Evolutionary conservation across 2,888 invertebrate species (phyloP).

Genomic region (Odontocolon sp.): DNA sequence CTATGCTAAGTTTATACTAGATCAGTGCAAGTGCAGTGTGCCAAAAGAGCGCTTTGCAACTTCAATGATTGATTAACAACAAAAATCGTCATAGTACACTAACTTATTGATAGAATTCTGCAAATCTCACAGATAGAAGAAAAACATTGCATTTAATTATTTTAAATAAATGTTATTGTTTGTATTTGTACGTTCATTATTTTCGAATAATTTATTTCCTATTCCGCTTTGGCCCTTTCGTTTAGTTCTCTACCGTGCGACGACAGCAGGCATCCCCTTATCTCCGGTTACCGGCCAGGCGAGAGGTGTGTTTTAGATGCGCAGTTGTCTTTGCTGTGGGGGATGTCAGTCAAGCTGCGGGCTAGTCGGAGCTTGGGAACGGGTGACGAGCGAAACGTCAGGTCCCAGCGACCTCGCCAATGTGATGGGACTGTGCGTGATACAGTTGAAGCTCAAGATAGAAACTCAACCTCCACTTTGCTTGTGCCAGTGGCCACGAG

Average conservation of each 20-base stretch:
- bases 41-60: no score
- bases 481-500: constrained; percentile 18
- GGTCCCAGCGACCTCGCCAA: constrained; percentile 52
- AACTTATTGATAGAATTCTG: no score
- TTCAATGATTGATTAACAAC: no score
- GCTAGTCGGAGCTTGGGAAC: constrained; percentile 17
- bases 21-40: no score
- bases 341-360: constrained; percentile 75
- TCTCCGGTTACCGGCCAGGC: constrained; percentile 77
- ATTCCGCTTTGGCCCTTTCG: constrained; percentile 7
- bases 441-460: constrained; percentile 31
- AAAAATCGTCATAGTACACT: no score
- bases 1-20: no score
- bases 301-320: constrained; percentile 75
- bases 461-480: constrained; percentile 21
- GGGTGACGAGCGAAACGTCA: constrained; percentile 59
- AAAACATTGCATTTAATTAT: no score
- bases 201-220: neutral
- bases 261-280: constrained; percentile 77
- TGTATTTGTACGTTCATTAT: neutral
- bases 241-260: constrained; percentile 60
- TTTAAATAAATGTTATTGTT: neutral
- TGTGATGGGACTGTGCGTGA: constrained; percentile 10
- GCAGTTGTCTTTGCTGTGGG: constrained; percentile 74
- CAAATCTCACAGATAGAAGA: no score